Conservation (phyloP, 2,113 vertebrate species). For the Hyperoodon ampullatus region DNA sequence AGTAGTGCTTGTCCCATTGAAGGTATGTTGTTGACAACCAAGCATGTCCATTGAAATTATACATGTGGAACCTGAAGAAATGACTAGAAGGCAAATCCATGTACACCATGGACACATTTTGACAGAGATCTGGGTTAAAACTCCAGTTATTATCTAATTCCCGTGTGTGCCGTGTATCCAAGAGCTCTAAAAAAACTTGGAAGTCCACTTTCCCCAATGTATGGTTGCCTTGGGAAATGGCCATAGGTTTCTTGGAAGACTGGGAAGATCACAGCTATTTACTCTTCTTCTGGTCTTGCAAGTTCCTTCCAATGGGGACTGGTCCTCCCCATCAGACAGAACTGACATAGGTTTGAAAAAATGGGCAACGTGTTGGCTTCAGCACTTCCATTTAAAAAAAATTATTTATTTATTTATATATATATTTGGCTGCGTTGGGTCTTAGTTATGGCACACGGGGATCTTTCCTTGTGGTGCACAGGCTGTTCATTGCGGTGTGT, state of each 20-base stretch:
- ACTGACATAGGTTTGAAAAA: background rate
- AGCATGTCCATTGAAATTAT: background rate
- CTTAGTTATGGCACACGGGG: fast-evolving
- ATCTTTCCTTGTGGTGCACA: too few relatives aligned
- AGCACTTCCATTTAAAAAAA: background rate
- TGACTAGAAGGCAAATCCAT: background rate
- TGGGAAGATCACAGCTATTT: background rate
- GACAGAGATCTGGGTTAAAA: background rate
- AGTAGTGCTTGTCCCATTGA: background rate
- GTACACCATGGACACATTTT: background rate
- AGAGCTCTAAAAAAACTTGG: background rate
- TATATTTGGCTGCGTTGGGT: too few relatives aligned
- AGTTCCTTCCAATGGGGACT: background rate
- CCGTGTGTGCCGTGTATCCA: background rate
- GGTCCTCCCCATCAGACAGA: fast-evolving
- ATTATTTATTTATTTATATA: too few relatives aligned
- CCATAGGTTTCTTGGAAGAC: background rate
- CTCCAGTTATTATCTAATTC: background rate
- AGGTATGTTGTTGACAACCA: background rate
- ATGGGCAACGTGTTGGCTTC: background rate
- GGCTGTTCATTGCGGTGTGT: too few relatives aligned
- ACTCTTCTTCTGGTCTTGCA: background rate
- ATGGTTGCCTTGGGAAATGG: background rate
- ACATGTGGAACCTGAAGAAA: background rate
- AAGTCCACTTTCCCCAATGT: background rate